Percentiles rank a stretch among this genome's conserved stretches.
These are phyloP conservation scores for Ornithoptera alexandrae DNA, from an alignment of 2,888 invertebrate genomes.

Conservation along the genomic window DNA sequence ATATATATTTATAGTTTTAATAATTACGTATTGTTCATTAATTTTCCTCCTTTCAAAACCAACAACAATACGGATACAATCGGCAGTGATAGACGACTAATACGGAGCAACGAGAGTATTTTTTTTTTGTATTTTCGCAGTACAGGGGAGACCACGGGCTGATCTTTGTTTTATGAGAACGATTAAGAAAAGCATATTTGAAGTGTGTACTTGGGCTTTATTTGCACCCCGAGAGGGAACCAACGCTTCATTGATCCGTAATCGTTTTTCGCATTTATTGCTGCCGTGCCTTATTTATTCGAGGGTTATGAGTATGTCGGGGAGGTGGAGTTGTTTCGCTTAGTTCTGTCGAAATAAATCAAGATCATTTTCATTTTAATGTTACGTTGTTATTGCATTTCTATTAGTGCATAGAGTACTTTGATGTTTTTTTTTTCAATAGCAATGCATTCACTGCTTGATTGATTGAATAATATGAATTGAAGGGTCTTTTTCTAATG, in stretches of 20 bases:
- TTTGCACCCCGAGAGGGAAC: conserved; percentile 75
- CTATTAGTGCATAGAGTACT: conserved; percentile 18
- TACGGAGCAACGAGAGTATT: conserved; percentile 71
- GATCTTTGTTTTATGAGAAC: conserved; percentile 81
- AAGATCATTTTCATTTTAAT: conserved; percentile 32
- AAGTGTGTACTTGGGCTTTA: conserved; percentile 78
- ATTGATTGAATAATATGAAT: conserved; percentile 4
- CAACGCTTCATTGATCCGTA: conserved; percentile 78
- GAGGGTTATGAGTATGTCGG: conserved; percentile 63
- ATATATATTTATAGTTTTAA: neutral
- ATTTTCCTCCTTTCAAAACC: neutral
- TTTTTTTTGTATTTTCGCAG: conserved; percentile 57
- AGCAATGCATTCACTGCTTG: conserved; percentile 36
- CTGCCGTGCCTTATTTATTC: conserved; percentile 53
- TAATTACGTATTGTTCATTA: neutral
- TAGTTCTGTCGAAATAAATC: conserved; percentile 53
- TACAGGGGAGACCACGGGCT: conserved; percentile 68
- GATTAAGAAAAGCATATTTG: conserved; percentile 81
- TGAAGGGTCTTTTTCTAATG: neutral
- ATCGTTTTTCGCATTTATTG: conserved; percentile 78
- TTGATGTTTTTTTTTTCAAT: conserved; percentile 23
- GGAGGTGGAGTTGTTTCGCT: conserved; percentile 49
- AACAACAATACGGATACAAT: conserved; percentile 66
- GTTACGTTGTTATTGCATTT: conserved; percentile 24
- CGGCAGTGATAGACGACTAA: conserved; percentile 62